Evolutionary conservation across 2,113 vertebrate species (phyloP), one percentile per base, ranked within the genome.

Genomic region (Puntigrus tetrazona): DNA sequence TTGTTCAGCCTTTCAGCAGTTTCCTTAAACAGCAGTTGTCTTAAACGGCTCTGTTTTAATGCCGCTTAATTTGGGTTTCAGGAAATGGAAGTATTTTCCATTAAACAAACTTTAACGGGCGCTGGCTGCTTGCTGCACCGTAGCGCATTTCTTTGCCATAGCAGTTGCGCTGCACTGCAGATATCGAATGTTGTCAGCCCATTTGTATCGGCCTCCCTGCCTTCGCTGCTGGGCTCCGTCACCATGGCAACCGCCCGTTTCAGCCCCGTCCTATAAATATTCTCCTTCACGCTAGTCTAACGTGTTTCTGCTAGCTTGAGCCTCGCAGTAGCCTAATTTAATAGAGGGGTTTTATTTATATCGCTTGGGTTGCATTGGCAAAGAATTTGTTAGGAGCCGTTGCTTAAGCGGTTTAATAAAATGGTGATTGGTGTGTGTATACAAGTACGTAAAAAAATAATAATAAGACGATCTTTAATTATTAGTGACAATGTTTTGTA

Each of bases 181-280:
- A 75, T 74, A 77, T 85, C 86, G 78, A 75, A 78, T 74, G 73
- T 50, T 50, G n/a, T 63, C 45, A 79, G 78, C 50, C 38, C 69
- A 73, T 86, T 86, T 81, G 41, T 67, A 72, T 81, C 45, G 82
- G 70, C 85, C 83, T 85, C 78, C 22, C 79, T 76, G 59, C 79
- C 43, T 18, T 84, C 84, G 74, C 84, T 83, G 75, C 84, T 86
- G 70, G 79, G 84, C 84, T 77, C 85, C 78, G 79, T 90, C 78
- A 63, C 86, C 84, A 76, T 88, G 82, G 82, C 86, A 88, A 90
- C 89, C 84, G 25, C 82, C 77, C 80, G 63, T 78, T 75, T 50
- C 70, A n/a, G 59, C 55, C 55, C 38, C 45, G 45, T 67, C 65
- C 57, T 81, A 73, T 79, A 79, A 81, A 76, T 65, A 82, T 81